A percentile compares a stretch with the other conserved stretches of the same genome.
These are phyloP conservation scores for Ochotona princeps DNA, from an alignment of 2,113 vertebrate genomes.

Conservation along the genomic window DNA sequence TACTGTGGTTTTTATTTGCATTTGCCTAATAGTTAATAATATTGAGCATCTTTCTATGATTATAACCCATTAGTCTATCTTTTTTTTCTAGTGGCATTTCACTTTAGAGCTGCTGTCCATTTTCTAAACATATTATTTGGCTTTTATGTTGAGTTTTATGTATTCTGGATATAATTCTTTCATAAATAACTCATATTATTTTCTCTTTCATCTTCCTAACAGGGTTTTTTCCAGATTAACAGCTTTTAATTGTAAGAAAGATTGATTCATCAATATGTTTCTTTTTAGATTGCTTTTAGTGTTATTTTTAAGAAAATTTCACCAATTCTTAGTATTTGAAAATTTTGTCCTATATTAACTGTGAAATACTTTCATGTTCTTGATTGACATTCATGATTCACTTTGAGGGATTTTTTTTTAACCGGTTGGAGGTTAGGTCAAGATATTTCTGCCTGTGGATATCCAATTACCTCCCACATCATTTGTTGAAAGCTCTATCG, in stretches of 20 bases:
- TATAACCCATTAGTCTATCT: neutral
- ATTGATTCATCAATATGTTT: neutral
- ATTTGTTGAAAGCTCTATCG: too few relatives aligned
- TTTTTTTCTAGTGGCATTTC: neutral
- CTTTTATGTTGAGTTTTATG: neutral
- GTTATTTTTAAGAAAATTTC: neutral
- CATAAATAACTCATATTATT: neutral
- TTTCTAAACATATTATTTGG: neutral
- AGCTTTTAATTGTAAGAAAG: neutral
- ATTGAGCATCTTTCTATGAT: neutral
- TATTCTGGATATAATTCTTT: neutral
- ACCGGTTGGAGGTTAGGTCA: neutral
- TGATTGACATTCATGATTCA: neutral
- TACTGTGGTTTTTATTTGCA: too few relatives aligned
- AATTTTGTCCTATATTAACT: neutral
- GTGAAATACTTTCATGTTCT: neutral
- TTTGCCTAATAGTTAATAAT: neutral
- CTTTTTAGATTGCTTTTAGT: neutral
- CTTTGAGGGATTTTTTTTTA: neutral
- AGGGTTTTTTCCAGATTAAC: neutral
- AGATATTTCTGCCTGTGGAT: neutral
- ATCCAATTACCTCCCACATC: neutral
- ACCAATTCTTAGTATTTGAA: neutral
- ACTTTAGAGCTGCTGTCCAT: neutral
- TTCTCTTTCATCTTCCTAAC: neutral